A percentile compares a stretch with the other conserved stretches of the same genome.
Evolutionary conservation across 2,888 invertebrate genomes (phyloP).

Genomic region (Ernsta delagoae): DNA sequence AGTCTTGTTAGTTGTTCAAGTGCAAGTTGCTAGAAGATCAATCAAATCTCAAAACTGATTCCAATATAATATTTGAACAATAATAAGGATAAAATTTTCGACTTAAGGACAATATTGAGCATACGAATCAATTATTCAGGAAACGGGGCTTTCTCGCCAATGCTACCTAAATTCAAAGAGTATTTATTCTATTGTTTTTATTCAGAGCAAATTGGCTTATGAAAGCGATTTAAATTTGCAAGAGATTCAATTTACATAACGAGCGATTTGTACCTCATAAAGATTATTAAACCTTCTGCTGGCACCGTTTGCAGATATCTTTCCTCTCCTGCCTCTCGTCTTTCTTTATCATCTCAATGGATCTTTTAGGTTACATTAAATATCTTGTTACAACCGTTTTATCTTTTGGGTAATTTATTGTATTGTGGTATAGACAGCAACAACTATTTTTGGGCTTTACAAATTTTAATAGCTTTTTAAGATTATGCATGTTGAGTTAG

Average conservation of each 20-base stretch:
- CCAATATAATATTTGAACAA: too few species aligned
- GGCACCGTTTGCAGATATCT: conserved; percentile 49
- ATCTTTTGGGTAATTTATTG: not conserved
- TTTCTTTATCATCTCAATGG: conserved; percentile 55
- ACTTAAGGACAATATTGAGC: too few species aligned
- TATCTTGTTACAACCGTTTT: conserved; percentile 7
- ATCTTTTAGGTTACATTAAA: conserved; percentile 41
- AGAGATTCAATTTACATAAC: conserved; percentile 82
- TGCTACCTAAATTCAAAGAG: conserved; percentile 15
- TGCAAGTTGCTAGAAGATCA: too few species aligned
- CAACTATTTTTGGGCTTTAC: too few species aligned
- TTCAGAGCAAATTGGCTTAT: conserved; percentile 77
- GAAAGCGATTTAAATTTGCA: conserved; percentile 80
- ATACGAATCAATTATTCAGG: conserved; percentile 22
- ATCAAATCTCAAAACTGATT: too few species aligned
- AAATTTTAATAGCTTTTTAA: too few species aligned
- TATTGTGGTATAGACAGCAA: not conserved
- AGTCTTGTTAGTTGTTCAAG: too few species aligned
- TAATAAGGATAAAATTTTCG: too few species aligned
- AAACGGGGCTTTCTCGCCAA: conserved; percentile 9
- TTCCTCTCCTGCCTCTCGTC: conserved; percentile 43
- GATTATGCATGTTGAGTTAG: too few species aligned
- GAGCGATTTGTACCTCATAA: conserved; percentile 76
- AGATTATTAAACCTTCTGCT: conserved; percentile 50
- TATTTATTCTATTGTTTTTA: conserved; percentile 66